Percentiles rank a stretch among this genome's conserved stretches.
phyloP scores from a whole-genome alignment of 2,113 vertebrate genomes.

The Pyxicephalus adspersus region DNA sequence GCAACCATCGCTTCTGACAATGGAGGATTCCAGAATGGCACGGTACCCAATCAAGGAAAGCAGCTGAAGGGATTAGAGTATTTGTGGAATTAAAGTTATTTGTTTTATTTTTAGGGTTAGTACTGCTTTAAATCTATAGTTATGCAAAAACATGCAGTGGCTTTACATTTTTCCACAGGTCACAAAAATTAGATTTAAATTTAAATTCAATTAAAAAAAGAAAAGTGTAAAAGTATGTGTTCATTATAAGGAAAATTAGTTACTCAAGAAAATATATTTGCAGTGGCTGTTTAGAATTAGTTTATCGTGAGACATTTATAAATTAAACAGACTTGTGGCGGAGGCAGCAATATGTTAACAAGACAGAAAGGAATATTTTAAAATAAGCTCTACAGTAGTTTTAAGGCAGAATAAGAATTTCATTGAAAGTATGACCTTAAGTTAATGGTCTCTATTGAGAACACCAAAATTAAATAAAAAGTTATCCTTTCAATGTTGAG shows the following conservation, averaged over 20 bases:
- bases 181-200: conserved; percentile 24
- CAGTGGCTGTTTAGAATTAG: conserved; percentile 50
- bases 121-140: conserved; percentile 9
- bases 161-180: conserved; percentile 32
- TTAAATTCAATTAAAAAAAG: conserved; percentile 49
- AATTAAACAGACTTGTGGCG: conserved; percentile 34
- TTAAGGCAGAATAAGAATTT: conserved; percentile 34
- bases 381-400: conserved; percentile 36
- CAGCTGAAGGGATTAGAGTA: no score
- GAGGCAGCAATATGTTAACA: conserved; percentile 43
- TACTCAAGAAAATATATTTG: conserved; percentile 44
- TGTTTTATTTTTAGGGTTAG: no score
- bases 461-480: conserved; percentile 41
- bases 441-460: conserved; percentile 24
- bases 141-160: not conserved
- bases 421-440: conserved; percentile 44
- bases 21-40: no score
- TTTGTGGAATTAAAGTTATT: no score
- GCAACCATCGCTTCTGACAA: no score
- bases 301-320: conserved; percentile 49
- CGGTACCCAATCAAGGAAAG: no score
- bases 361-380: conserved; percentile 44
- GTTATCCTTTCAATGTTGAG: conserved; percentile 12
- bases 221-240: conserved; percentile 25
- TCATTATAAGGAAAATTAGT: conserved; percentile 51